Percentiles rank a stretch among this genome's conserved stretches.
These are phyloP conservation scores for Ctenomys sociabilis DNA, from an alignment of 2,113 vertebrate genomes.

Conservation along the genomic window DNA sequence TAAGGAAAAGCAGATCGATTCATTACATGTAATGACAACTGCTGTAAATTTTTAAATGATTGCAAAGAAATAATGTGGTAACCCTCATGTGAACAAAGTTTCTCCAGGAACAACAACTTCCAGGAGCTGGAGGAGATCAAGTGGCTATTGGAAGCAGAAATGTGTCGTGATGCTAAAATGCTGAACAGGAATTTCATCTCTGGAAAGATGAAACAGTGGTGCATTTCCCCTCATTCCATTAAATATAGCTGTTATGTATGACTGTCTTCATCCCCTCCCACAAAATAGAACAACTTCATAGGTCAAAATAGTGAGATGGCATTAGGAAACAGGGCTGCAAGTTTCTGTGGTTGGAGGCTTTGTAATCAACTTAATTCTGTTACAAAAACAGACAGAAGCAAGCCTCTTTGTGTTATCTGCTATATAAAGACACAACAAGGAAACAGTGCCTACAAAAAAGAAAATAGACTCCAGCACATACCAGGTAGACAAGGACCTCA, in stretches of 20 bases:
- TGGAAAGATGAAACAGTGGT: background rate
- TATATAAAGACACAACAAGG: background rate
- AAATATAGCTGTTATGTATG: background rate
- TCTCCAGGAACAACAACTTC: background rate
- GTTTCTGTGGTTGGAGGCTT: background rate
- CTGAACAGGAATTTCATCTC: conserved; percentile 14
- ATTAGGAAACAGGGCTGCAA: background rate
- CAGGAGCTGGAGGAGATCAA: conserved; percentile 39
- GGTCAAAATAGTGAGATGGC: background rate
- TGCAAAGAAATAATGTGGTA: background rate
- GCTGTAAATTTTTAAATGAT: conserved; percentile 16
- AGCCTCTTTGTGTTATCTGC: background rate
- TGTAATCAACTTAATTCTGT: background rate
- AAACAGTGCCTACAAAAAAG: background rate
- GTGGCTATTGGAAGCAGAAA: background rate
- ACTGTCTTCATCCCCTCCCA: background rate
- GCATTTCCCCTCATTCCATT: background rate
- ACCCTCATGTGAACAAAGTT: background rate
- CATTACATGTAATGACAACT: conserved; percentile 16
- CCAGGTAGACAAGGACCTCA: background rate
- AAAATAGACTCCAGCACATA: background rate
- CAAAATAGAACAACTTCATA: background rate
- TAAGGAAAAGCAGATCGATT: conserved; percentile 2
- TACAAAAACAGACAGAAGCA: background rate
- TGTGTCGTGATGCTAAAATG: background rate